Evolutionary conservation across 2,888 invertebrate genomes (phyloP), one percentile per base, ranked within the genome.

Genomic region (Lissonota sp.): DNA sequence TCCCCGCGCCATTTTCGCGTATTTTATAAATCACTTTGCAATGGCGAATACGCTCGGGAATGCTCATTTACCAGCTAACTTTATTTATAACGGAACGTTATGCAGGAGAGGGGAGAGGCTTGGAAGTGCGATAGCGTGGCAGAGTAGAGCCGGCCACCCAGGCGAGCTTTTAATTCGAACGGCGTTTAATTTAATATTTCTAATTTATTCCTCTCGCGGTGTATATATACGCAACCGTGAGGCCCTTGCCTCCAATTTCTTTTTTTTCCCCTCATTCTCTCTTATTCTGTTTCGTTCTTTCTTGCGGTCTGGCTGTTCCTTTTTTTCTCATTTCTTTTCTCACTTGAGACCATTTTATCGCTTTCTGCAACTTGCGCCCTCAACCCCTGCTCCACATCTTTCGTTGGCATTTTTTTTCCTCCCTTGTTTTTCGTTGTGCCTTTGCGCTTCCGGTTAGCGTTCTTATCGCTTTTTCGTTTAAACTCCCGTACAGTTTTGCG

Each of bases 131-230:
- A 77, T 70, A 62, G 71, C 49, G 67, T 5, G 63, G 46, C 37
- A 51, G 16, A 7, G 66, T 72, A 10, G 57, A n/a, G 57, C 26
- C n/a, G 49, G 62, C 40, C 8, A 14, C 37, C 37, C 58, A 40
- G 57, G 53, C 26, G 80, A 69, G 74, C 63, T 86, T 88, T 88
- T 88, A 87, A 88, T 87, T 84, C 83, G 84, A 87, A 84, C 73
- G 55, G 72, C 82, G 78, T 84, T 87, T 86, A 84, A 87, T 88
- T 87, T 86, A 85, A 84, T 85, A 81, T 83, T 83, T 84, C 67
- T 78, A 81, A 80, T 83, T 84, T 83, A 82, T 84, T 80, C 78
- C 46, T 51, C 46, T 26, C 69, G 63, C 26, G 14, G 10, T 63
- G 62, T 76, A 63, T 46, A 72, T 76, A 63, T 46, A 16, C 51